These are phyloP conservation scores for Xenops minutus DNA, from an alignment of 2,797 vertebrate species.

Conservation along the genomic window DNA sequence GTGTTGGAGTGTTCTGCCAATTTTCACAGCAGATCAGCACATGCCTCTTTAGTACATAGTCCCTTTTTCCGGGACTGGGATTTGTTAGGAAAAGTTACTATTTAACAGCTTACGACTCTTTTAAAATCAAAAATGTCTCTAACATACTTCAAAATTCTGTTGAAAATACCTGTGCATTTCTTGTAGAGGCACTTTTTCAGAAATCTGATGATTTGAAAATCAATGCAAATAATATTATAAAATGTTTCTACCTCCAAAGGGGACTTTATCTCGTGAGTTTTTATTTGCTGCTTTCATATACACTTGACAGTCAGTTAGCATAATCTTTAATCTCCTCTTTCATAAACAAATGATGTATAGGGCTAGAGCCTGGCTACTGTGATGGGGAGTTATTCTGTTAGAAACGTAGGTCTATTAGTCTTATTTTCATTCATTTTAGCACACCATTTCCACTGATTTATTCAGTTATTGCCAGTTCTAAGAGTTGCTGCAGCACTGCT, in stretches of 20 bases:
- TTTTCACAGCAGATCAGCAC: not conserved
- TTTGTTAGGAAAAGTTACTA: slow-evolving; percentile 3
- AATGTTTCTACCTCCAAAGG: not conserved
- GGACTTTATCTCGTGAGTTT: not conserved
- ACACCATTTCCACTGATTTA: not conserved
- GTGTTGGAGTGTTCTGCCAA: not conserved
- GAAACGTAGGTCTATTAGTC: not conserved
- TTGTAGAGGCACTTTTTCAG: not conserved
- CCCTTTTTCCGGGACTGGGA: not conserved
- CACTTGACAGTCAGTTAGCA: not conserved
- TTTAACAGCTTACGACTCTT: not conserved
- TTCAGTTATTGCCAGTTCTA: not conserved
- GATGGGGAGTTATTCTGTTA: not conserved
- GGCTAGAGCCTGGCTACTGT: not conserved
- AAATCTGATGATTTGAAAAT: not conserved
- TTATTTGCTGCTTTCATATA: not conserved
- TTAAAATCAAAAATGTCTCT: not conserved
- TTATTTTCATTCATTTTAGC: slow-evolving; percentile 45
- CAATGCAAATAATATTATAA: not conserved
- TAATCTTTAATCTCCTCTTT: not conserved
- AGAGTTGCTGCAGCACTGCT: not conserved
- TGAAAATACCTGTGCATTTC: not conserved
- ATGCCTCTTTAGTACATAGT: not conserved
- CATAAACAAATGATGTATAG: not conserved
- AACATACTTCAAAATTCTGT: not conserved